Evolutionary conservation across 35 echinoderm and acorn worm genomes (phyloP), one percentile per base, ranked within the genome.

Genomic region (Ophiothrix spiculata): DNA sequence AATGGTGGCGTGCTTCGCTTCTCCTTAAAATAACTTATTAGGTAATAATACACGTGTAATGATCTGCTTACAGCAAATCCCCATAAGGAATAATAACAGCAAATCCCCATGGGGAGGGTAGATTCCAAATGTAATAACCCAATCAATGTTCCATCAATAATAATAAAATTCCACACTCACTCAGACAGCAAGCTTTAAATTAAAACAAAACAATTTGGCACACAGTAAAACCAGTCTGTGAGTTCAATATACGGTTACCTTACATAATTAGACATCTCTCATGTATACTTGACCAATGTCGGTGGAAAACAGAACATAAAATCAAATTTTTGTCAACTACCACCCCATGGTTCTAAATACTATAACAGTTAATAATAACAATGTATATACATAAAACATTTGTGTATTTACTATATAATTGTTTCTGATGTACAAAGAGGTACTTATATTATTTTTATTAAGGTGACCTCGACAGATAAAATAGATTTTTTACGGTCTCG

Each of bases 371-470:
- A n/a, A n/a, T n/a, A 69, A 69, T 12, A 6, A 69, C 23, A 12
- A 2, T 69, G 23, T 69, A 69, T 69, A 69, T 25, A 69, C 23
- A 69, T 69, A 69, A n/a, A n/a, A n/a, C 25, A 69, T n/a, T 25
- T 69, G 17, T 69, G 4, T 69, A 69, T 69, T 69, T 69, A 69
- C 29, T 25, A 69, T 69, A 69, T 6, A 69, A 28, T 25, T 1
- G 60, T 69, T 69, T 69, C 25, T 69, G 60, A 69, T 69, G 60
- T 69, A 69, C 60, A 69, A 69, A 69, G 60, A 69, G 60, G 60
- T 69, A 69, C 60, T n/a, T n/a, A n/a, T n/a, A n/a, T n/a, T n/a
- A n/a, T n/a, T n/a, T n/a, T 69, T 69, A 69, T 69, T 69, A 69
- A 6, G 60, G 25, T 69, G 60, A 69, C 60, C 60, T 69, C 60